Percentiles rank a stretch among this genome's conserved stretches.
Conservation (phyloP, 2,113 vertebrate species). For the Indicator indicator region DNA sequence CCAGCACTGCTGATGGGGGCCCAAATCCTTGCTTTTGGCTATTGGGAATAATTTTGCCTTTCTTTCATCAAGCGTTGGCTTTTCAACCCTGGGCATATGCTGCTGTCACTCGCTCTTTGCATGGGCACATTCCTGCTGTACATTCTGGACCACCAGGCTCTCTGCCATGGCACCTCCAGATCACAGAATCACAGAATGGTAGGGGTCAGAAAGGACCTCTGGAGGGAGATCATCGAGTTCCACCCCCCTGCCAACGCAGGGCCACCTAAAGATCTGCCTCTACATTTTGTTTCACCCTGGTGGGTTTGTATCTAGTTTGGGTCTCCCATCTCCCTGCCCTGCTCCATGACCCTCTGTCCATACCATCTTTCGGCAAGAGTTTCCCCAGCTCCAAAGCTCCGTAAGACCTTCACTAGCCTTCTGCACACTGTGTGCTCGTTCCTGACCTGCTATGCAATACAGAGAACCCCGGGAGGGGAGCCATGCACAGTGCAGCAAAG, state of each 20-base stretch:
- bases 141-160: fast-evolving
- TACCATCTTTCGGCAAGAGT: background rate
- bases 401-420: background rate
- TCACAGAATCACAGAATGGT: too few species aligned
- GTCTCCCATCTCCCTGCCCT: background rate
- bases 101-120: background rate
- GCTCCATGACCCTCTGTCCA: fast-evolving
- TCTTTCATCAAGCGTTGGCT: background rate
- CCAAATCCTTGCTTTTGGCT: background rate
- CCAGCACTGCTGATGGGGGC: too few species aligned
- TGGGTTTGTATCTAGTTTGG: too few species aligned
- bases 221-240: too few species aligned
- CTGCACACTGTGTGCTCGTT: background rate
- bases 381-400: background rate
- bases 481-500: background rate
- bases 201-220: too few species aligned
- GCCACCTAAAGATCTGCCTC: too few species aligned
- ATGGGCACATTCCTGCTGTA: fast-evolving
- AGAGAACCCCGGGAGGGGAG: background rate
- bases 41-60: background rate
- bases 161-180: background rate
- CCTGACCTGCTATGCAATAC: background rate
- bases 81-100: background rate
- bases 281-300: fast-evolving
- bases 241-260: too few species aligned